Base-by-base conservation (phyloP, 2,113 vertebrate species). In the Boleophthalmus pectinirostris region DNA sequence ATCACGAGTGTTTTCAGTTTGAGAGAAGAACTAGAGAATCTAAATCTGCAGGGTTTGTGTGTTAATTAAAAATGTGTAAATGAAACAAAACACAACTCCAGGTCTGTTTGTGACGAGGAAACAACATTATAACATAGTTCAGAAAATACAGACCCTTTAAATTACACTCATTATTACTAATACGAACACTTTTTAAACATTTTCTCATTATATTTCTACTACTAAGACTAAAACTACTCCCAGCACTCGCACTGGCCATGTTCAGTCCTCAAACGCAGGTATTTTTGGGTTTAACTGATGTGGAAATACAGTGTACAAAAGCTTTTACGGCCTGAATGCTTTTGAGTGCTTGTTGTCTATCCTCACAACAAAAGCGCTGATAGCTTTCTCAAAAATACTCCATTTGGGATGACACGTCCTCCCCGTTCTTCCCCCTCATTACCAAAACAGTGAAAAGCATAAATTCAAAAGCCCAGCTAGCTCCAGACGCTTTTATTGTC, bases 251-350 rank as follows among this genome's bases (percentile, higher is more conserved):
- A 56, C 53, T 12, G n/a, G 1, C 53, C 53, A 56, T 3, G 5
- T 23, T 23, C 53, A 5, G 3, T 14, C 10, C 23, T 23, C 38
- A 43, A 43, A 43, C 38, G 8, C 38, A 25, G 21, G 12, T 58
- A 58, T 24, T 54, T 25, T 58, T 58, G 23, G 25, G 15, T 16
- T 33, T 33, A 61, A 33, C 58, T 29, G 12, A 25, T 60, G 77
- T 58, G 69, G 76, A 57, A 85, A 85, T 85, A 81, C 77, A 46
- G 74, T 71, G 77, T 83, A 45, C 43, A 3, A 69, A 0, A 29
- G 60, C 73, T 70, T 78, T 87, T 75, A 78, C 74, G 54, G 23
- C 69, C 66, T 78, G 72, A 80, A 57, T 67, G 67, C 25, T 56
- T 79, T 75, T 82, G 14, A 5, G 58, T 76, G 58, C 58, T 45